Evolutionary conservation across 2,888 invertebrate species (phyloP), one percentile per base, ranked within the genome.

Genomic region (Ochropleura leucogaster): DNA sequence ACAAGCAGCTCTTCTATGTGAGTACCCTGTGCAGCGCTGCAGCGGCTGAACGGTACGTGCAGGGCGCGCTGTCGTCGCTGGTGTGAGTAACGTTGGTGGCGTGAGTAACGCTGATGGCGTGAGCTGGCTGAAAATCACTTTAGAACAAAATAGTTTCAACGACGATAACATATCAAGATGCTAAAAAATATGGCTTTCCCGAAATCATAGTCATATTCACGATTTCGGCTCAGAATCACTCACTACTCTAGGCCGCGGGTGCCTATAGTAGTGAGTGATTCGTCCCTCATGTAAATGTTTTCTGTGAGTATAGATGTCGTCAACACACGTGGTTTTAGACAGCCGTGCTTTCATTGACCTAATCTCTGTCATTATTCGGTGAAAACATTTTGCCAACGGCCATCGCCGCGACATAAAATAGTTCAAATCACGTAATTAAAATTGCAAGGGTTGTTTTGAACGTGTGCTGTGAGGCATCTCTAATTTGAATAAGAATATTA

Each of bases 1-100:
- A 99, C 94, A 99, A 99, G 91, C 99, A 99, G 90, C 96, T 99
- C 63, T 98, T 98, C 95, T 99, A 99, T 95, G 99, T 98, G 93
- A 98, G 98, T 81, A 72, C 44, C 53, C 42, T 20, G 18, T 20
- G n/a, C 20, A 83, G 98, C 98, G 65, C 96, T 97, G 73, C 96
- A 97, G 90, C 97, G 97, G 92, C 97, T 98, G 84, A 97, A n/a
- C n/a, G n/a, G n/a, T n/a, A n/a, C n/a, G n/a, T n/a, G n/a, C n/a
- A n/a, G n/a, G n/a, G n/a, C n/a, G n/a, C n/a, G n/a, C n/a, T n/a
- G n/a, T n/a, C n/a, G n/a, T n/a, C n/a, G 30, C 30, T 30, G 30
- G 30, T 30, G 30, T 30, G 30, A 30, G 30, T 30, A 30, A 30
- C 30, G 30, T 3, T 30, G 30, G 98, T 99, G 84, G 98, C 97